These are phyloP conservation scores for Drosophila leonis DNA, from an alignment of 2,888 invertebrate species.

Conservation along the genomic window DNA sequence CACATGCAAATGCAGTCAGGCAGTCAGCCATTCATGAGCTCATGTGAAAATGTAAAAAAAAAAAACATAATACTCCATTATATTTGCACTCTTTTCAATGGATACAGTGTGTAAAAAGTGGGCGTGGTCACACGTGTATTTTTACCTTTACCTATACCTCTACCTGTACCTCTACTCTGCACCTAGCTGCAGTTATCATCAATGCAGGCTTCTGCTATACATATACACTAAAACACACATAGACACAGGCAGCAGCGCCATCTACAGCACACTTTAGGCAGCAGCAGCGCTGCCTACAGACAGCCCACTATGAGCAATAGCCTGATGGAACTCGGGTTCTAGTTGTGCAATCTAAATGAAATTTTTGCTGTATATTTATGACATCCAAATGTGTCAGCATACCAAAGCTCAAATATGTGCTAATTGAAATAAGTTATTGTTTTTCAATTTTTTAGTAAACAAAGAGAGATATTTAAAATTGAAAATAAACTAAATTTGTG, in stretches of 20 bases:
- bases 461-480: too few species aligned
- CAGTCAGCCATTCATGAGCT: background rate
- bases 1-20: slow-evolving; percentile 5
- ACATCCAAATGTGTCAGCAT: background rate
- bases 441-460: too few species aligned
- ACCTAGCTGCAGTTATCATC: background rate
- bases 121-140: too few species aligned
- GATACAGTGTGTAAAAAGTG: background rate
- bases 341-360: background rate
- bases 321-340: background rate
- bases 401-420: too few species aligned
- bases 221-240: too few species aligned
- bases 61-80: background rate
- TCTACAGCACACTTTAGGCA: background rate
- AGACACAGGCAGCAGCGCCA: background rate
- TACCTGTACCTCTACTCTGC: background rate
- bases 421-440: too few species aligned
- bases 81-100: background rate
- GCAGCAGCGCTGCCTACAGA: background rate
- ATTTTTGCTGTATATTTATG: background rate
- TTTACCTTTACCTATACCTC: too few species aligned
- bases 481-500: too few species aligned
- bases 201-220: background rate
- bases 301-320: background rate
- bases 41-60: slow-evolving; percentile 10